These are phyloP conservation scores for Galleria mellonella DNA, from an alignment of 1,140 invertebrate genomes.

Conservation along the genomic window DNA sequence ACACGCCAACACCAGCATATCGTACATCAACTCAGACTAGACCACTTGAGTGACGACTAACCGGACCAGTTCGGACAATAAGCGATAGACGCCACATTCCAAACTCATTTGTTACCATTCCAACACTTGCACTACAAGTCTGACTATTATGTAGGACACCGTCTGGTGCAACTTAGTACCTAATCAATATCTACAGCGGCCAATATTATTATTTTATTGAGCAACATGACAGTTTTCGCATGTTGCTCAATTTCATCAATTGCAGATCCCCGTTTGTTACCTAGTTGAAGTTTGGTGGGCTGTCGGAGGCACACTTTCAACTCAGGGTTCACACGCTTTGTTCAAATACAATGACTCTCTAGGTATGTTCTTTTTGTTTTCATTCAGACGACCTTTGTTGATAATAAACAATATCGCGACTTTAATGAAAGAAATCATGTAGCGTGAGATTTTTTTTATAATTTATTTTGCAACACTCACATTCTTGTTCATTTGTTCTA, in stretches of 20 bases:
- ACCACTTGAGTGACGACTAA: conserved; percentile 9
- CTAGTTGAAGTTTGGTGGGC: conserved; percentile 15
- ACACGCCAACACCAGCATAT: neutral
- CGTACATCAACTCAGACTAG: neutral
- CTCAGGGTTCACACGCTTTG: conserved; percentile 58
- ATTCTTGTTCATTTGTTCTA: conserved; percentile 29
- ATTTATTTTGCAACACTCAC: conserved; percentile 52
- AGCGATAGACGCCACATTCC: conserved; percentile 11
- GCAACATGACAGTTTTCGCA: conserved; percentile 17
- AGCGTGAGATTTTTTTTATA: conserved; percentile 62
- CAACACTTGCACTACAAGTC: conserved; percentile 7
- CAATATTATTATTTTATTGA: conserved; percentile 9
- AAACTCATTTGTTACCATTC: conserved; percentile 17
- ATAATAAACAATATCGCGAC: conserved; percentile 69
- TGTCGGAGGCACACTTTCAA: conserved; percentile 61
- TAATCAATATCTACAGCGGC: conserved; percentile 15
- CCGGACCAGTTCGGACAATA: conserved; percentile 9
- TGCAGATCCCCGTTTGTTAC: conserved; percentile 15
- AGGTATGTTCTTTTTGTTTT: conserved; percentile 63
- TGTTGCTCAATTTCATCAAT: conserved; percentile 10
- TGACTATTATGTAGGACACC: conserved; percentile 14
- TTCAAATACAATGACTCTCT: conserved; percentile 64
- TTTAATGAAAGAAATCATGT: conserved; percentile 65
- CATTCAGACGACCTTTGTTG: conserved; percentile 69
- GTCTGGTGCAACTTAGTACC: neutral